Evolutionary conservation across 2,797 vertebrate species (phyloP).

Genomic region (Dendrocincla fuliginosa): DNA sequence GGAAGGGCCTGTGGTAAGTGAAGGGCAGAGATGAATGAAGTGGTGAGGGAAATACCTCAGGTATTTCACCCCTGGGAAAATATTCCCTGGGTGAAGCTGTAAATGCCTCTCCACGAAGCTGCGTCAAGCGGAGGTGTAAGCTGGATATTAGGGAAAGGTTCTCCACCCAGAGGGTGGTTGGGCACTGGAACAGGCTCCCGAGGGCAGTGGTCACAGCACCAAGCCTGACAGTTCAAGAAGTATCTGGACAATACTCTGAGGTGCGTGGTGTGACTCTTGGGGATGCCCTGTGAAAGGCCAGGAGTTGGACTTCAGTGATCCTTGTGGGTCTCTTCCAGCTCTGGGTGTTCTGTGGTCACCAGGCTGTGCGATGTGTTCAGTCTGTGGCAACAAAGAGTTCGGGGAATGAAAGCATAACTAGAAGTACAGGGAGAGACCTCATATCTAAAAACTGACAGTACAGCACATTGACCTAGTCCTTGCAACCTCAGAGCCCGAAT

Average conservation of each 20-base stretch:
- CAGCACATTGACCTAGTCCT: background rate
- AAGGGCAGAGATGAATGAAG: background rate
- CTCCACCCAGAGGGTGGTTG: background rate
- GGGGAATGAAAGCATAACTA: background rate
- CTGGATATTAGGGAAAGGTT: background rate
- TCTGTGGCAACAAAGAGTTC: background rate
- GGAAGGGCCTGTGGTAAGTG: background rate
- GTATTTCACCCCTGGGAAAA: too few species aligned
- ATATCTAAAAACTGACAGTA: background rate
- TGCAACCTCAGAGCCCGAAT: background rate
- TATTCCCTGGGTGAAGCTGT: background rate
- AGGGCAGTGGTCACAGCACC: background rate
- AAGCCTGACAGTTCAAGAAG: background rate
- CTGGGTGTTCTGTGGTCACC: background rate
- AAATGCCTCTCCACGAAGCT: background rate
- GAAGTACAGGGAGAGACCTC: rapidly evolving
- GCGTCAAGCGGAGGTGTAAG: background rate
- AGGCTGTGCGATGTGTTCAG: background rate
- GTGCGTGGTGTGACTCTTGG: background rate
- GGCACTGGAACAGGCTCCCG: background rate
- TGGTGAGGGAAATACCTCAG: background rate
- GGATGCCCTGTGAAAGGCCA: background rate
- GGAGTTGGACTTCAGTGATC: background rate
- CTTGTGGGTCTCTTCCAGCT: background rate
- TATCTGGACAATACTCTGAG: background rate